These are phyloP conservation scores for Limosa lapponica DNA, from an alignment of 2,797 vertebrate species.

Conservation along the genomic window DNA sequence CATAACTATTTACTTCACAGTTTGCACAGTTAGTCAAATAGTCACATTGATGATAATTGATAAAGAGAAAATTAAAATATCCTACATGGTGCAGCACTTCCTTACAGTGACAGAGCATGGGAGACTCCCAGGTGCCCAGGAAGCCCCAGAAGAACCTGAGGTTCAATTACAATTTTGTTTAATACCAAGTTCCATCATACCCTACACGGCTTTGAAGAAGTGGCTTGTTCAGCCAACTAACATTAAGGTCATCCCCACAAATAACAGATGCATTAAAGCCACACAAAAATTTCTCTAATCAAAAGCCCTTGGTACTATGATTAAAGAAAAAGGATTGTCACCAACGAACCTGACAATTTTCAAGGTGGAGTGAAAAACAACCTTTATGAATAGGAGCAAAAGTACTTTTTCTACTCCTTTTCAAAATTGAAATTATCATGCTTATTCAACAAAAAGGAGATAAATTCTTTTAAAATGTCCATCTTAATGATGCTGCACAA, in stretches of 20 bases:
- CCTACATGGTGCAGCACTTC: neutral
- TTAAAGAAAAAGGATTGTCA: neutral
- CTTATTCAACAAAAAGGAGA: neutral
- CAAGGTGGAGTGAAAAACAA: neutral
- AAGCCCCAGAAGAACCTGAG: neutral
- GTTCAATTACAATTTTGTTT: neutral
- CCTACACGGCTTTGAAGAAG: neutral
- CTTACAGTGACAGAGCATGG: neutral
- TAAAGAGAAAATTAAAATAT: neutral
- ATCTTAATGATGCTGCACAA: neutral
- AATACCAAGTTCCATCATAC: neutral
- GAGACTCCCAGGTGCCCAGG: neutral
- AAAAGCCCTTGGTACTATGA: neutral
- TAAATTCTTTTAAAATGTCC: neutral
- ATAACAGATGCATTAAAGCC: neutral
- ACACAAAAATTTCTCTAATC: neutral
- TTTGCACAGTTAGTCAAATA: neutral
- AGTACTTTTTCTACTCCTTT: neutral
- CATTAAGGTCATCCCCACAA: neutral
- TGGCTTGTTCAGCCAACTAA: neutral
- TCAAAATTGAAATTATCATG: neutral
- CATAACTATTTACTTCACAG: neutral
- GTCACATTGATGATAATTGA: fast-evolving
- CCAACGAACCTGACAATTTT: neutral
- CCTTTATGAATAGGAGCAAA: neutral